These are phyloP conservation scores for Parambassis ranga DNA, from an alignment of 2,797 vertebrate genomes.

Conservation along the genomic window DNA sequence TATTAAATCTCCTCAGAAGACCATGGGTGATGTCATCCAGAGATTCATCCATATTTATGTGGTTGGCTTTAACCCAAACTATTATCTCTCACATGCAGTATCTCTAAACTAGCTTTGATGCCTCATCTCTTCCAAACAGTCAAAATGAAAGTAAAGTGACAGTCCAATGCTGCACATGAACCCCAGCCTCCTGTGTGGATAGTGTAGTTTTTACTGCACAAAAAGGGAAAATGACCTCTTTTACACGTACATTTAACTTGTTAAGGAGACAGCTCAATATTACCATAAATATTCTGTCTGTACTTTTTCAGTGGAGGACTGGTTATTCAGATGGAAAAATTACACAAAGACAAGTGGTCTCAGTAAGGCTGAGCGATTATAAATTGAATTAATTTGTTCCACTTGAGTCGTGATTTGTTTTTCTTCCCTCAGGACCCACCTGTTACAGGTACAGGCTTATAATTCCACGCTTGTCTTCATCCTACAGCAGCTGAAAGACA, in stretches of 20 bases:
- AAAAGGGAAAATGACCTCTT: neutral
- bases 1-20: too few species aligned
- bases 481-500: slow-evolving; percentile 10
- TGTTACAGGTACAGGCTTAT: neutral
- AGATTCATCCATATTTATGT: too few species aligned
- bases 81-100: too few species aligned
- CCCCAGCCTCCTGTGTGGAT: too few species aligned
- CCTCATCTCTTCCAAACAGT: too few species aligned
- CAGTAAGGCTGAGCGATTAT: neutral
- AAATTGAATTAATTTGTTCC: slow-evolving; percentile 3
- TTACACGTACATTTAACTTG: neutral
- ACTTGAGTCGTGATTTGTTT: slow-evolving; percentile 4
- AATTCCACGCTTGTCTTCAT: slow-evolving; percentile 15
- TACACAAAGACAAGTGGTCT: neutral
- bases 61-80: too few species aligned
- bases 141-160: too few species aligned
- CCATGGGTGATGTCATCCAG: too few species aligned
- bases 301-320: neutral
- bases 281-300: neutral
- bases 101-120: too few species aligned
- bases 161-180: too few species aligned
- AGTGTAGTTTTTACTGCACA: neutral
- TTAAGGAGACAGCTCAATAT: neutral
- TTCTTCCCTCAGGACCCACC: neutral
- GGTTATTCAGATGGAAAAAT: neutral